phyloP scores from a whole-genome alignment of 2,797 vertebrate species.

The Macrochelys suwanniensis region DNA sequence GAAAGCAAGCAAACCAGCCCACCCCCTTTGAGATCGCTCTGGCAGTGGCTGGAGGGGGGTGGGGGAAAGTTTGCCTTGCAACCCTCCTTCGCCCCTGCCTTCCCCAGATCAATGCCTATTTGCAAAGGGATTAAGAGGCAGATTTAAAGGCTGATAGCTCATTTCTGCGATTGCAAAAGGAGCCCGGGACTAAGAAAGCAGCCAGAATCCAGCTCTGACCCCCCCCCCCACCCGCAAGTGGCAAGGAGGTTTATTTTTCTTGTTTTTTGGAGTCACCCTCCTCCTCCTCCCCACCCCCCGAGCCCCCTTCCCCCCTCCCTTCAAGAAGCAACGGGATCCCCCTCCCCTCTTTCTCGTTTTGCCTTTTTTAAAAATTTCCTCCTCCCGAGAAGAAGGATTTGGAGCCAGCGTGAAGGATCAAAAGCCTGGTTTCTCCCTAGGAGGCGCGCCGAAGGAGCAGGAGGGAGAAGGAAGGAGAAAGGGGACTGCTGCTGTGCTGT shows the following conservation, averaged over 20 bases:
- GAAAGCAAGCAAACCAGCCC: not conserved
- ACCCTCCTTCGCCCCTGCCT: not conserved
- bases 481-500: slow-evolving; percentile 36
- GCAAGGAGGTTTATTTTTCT: slow-evolving; percentile 60
- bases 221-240: slow-evolving; percentile 41
- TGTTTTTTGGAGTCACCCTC: slow-evolving; percentile 56
- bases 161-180: slow-evolving; percentile 47
- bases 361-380: slow-evolving; percentile 54
- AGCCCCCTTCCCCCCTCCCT: slow-evolving; percentile 56
- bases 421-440: not conserved
- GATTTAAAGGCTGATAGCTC: slow-evolving; percentile 61
- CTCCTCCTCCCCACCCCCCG: not conserved
- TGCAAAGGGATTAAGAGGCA: slow-evolving; percentile 66
- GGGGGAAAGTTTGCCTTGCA: slow-evolving; percentile 68
- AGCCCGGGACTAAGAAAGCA: slow-evolving; percentile 43
- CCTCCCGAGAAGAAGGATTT: slow-evolving; percentile 69
- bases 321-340: slow-evolving; percentile 59
- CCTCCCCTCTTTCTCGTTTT: slow-evolving; percentile 47
- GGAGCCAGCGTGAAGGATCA: slow-evolving; percentile 71
- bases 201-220: slow-evolving; percentile 52
- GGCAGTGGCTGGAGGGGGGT: slow-evolving; percentile 62
- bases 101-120: slow-evolving; percentile 7
- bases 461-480: slow-evolving; percentile 16
- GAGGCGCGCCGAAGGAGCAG: slow-evolving; percentile 37
- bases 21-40: slow-evolving; percentile 58